Conservation (phyloP, 2,888 invertebrate genomes). For the Troides aeacus region DNA sequence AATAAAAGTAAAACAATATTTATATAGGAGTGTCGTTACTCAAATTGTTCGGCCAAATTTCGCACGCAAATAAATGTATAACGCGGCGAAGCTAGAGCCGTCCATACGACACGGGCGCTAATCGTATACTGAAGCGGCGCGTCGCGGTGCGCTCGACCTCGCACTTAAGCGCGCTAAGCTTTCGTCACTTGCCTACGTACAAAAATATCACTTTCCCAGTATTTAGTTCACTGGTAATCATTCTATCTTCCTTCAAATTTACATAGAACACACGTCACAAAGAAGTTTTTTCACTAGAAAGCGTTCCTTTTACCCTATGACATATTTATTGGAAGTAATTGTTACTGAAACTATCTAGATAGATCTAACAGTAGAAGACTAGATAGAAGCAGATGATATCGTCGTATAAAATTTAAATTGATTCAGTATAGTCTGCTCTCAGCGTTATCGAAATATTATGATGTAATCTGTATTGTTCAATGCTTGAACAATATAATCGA, state of each 20-base stretch:
- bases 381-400: slow-evolving; percentile 14
- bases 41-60: slow-evolving; percentile 28
- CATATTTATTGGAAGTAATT: neutral
- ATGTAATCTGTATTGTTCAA: slow-evolving; percentile 10
- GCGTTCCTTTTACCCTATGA: neutral
- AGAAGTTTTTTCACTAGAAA: slow-evolving; percentile 11
- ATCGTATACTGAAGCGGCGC: slow-evolving; percentile 55
- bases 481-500: slow-evolving; percentile 15
- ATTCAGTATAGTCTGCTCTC: neutral
- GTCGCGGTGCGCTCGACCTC: slow-evolving; percentile 35
- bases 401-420: neutral
- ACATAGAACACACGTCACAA: neutral
- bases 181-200: slow-evolving; percentile 45
- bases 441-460: slow-evolving; percentile 16
- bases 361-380: slow-evolving; percentile 1
- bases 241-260: slow-evolving; percentile 41
- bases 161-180: slow-evolving; percentile 39
- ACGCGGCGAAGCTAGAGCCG: slow-evolving; percentile 43
- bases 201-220: slow-evolving; percentile 60
- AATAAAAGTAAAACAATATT: slow-evolving; percentile 29
- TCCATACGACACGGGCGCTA: slow-evolving; percentile 60
- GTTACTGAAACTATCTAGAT: neutral
- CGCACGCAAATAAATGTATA: slow-evolving; percentile 29
- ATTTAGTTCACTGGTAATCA: slow-evolving; percentile 47
- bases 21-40: slow-evolving; percentile 30